Evolutionary conservation across 2,888 invertebrate species (phyloP), one percentile per base, ranked within the genome.

Genomic region (Drosophila bunnanda): DNA sequence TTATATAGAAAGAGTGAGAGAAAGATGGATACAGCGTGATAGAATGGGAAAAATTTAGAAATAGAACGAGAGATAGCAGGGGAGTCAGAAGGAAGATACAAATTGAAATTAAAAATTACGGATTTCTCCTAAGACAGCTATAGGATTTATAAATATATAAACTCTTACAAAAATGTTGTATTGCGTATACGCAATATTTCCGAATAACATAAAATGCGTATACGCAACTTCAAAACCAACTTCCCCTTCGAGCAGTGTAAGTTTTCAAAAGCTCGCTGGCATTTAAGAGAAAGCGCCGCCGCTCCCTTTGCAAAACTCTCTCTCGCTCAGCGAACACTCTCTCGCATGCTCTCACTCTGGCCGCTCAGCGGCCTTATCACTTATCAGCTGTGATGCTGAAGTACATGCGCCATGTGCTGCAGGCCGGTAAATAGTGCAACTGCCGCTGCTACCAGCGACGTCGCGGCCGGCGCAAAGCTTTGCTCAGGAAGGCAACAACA

Each of bases 341-440:
- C 30, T 13, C 43, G 5, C 30, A 17, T 30, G 32, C 55, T 39
- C 52, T 25, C 46, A 36, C 39, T 64, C 66, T 30, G 28, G 39
- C 39, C 15, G 5, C 59, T 39, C 59, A 39, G 39, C 22, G 57
- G 80, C 88, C 83, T 83, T 83, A 83, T 83, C 83, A 83, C 60
- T 83, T 83, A 83, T 83, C 83, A 83, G 88, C 83, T 88, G 86
- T 85, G 80, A 69, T 75, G 61, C 76, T 72, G 77, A 72, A 73
- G 74, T 66, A 66, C 73, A 73, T 75, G 77, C 77, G 85, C 79
- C 65, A 65, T 68, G 75, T 82, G 82, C 80, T 86, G 81, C 81
- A 75, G 86, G 77, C 81, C 70, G 71, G 71, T 70, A 54, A 60
- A 56, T 67, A 67, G 67, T 67, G 67, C 67, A 67, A 67, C 43